Evolutionary conservation across 2,113 vertebrate species (phyloP), one percentile per base, ranked within the genome.

Genomic region (Oxygymnocypris stewartii): DNA sequence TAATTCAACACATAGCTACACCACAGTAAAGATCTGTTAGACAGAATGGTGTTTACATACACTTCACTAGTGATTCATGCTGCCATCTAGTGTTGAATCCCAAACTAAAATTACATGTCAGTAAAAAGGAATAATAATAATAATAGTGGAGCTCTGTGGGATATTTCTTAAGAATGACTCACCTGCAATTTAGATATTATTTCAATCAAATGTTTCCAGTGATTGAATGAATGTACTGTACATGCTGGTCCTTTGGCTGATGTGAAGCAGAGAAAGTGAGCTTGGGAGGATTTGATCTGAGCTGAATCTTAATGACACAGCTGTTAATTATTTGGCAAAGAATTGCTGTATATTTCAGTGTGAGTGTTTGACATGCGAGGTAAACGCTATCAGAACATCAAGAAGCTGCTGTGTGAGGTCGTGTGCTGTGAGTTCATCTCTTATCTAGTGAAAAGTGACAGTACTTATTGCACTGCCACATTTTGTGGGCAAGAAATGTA

Each of bases 71-170:
- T 71, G 44, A 54, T 35, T 71, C 44, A 51, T 83, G 44, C 63
- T 83, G 81, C 81, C 81, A 83, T 83, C 81, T 83, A 54, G 65
- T 23, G 81, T 49, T 28, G 8, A 79, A 57, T 79, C 4, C 35
- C 47, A 20, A n/a, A 51, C 37, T 23, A 5, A 67, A 4, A 6
- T 11, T n/a, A n/a, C 4, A 51, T 31, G 8, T 49, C 25, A 82
- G 37, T 9, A 6, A 28, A 8, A 49, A 69, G 5, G 1, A n/a
- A 67, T 28, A 25, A 3, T 59, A 31, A n/a, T n/a, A n/a, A 31
- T 31, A 40, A 37, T 35, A 54, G 25, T 18, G 35, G 14, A 35
- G 47, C 25, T 79, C 76, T 20, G 28, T 20, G 12, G 12, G n/a
- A 75, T 23, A 75, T 47, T 47, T 47, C 23, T 44, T 7, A 25